Base-by-base conservation (phyloP, 2,888 invertebrate species). In the Dyspetes luteomarginatus region DNA sequence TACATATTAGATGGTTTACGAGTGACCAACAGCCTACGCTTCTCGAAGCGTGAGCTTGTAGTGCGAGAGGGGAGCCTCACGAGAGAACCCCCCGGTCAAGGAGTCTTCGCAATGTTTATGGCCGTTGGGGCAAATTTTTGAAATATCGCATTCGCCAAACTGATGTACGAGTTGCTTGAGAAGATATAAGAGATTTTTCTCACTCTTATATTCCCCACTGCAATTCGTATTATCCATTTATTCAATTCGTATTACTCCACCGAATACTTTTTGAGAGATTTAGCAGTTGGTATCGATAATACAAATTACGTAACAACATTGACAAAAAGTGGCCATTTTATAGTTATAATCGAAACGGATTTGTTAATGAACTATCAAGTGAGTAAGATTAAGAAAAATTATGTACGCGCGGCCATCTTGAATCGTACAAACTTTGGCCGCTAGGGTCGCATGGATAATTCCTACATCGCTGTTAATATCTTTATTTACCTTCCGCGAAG, bases 111-210 rank as follows among this genome's bases (percentile, higher is more conserved):
- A 48, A 81, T 84, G 83, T 88, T 87, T 87, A 87, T 83, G 78
- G 76, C 60, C 76, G 64, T 74, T 74, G 82, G 83, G 83, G 81
- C 68, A 84, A 83, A 83, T 85, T 88, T 88, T 84, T 87, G 83
- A 88, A 80, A 82, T 83, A 85, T 84, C 67, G 76, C 52, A 52
- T 36, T 48, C 26, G 64, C 45, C 52, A 9, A 19, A 36, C 73
- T 77, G 74, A 81, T 81, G 24, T 77, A 81, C 65, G 73, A 65
- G 73, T 74, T 15, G 41, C 50, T 55, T 45, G 26, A 9, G 19
- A 62, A 72, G 48, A 79, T 71, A 69, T 78, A 69, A 50, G 68
- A 36, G 64, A 73, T 81, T 48, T 75, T 48, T 72, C 69, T 50
- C 58, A 60, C 69, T 58, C 67, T 48, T 9, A 17, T 67, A 50